Evolutionary conservation across 2,888 invertebrate species (phyloP), one percentile per base, ranked within the genome.

Genomic region (Archaeoteleia sp.): DNA sequence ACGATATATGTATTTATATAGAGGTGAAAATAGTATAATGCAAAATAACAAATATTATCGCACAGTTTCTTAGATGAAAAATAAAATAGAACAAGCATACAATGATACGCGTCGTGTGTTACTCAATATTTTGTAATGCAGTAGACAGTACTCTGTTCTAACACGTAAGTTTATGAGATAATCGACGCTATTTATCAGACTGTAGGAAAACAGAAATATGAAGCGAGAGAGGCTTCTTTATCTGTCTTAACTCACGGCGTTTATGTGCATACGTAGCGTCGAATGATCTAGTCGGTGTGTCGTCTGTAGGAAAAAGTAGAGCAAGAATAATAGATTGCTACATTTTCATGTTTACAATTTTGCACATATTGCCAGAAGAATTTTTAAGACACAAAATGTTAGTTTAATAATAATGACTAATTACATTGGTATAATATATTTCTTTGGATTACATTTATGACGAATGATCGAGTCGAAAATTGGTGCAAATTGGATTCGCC

Each of bases 71-170:
- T 40, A 30, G 40, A 51, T 35, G 8, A 34, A 13, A 8, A n/a
- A 8, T 30, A 14, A 34, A 46, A 15, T 46, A 9, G 23, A 46
- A 25, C 32, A 23, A 32, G 34, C 30, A 20, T 20, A 20, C 32
- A 13, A 51, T 20, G 15, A 51, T 39, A 12, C 17, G n/a, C 34
- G 35, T 48, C 20, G 20, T 12, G 20, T 10, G 43, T 30, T 43
- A 54, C 17, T 43, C 34, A 39, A 54, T 54, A 34, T 54, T 42
- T 53, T 53, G 53, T 53, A 53, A 42, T 29, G 34, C 37, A 29
- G 25, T 34, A 48, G 46, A 48, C 23, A 34, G 35, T 35, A 23
- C 32, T 20, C 32, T 7, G 23, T 51, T 40, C 51, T 27, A 40
- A 40, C 20, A 23, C 40, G 9, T 40, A 53, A 42, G 43, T 54